phyloP scores from a whole-genome alignment of 2,113 vertebrate species.

The Psilopogon haemacephalus region DNA sequence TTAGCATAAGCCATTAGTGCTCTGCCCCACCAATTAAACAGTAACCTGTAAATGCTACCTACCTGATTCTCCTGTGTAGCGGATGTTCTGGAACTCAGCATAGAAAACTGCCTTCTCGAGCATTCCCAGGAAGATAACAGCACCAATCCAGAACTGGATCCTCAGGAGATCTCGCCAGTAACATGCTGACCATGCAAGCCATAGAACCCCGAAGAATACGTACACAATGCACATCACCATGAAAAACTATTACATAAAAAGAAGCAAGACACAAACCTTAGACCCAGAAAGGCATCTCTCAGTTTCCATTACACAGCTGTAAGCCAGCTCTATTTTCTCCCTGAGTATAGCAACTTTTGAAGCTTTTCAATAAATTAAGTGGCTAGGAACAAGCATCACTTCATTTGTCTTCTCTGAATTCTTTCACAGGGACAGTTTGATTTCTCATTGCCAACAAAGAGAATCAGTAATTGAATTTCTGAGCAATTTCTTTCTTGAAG shows the following conservation, averaged over 20 bases:
- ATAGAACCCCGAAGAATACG: slow-evolving; percentile 89
- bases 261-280: slow-evolving; percentile 34
- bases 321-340: background rate
- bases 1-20: background rate
- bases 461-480: background rate
- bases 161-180: slow-evolving; percentile 92
- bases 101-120: slow-evolving; percentile 97
- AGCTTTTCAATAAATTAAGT: background rate
- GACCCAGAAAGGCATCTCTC: background rate
- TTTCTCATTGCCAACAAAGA: background rate
- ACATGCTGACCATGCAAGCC: slow-evolving; percentile 92
- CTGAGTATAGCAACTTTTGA: background rate
- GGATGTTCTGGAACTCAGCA: slow-evolving; percentile 93
- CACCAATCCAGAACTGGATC: slow-evolving; percentile 96
- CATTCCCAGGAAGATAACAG: slow-evolving; percentile 94
- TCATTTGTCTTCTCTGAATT: background rate
- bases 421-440: background rate
- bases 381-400: background rate
- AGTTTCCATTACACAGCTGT: background rate
- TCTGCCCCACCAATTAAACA: background rate
- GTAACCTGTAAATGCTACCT: background rate
- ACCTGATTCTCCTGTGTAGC: slow-evolving; percentile 90
- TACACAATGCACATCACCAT: slow-evolving; percentile 97
- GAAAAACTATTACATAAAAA: slow-evolving; percentile 84
- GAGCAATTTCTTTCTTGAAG: background rate